A percentile compares a stretch with the other conserved stretches of the same genome.
phyloP scores from a whole-genome alignment of 2,797 vertebrate species.

The Alauda arvensis region DNA sequence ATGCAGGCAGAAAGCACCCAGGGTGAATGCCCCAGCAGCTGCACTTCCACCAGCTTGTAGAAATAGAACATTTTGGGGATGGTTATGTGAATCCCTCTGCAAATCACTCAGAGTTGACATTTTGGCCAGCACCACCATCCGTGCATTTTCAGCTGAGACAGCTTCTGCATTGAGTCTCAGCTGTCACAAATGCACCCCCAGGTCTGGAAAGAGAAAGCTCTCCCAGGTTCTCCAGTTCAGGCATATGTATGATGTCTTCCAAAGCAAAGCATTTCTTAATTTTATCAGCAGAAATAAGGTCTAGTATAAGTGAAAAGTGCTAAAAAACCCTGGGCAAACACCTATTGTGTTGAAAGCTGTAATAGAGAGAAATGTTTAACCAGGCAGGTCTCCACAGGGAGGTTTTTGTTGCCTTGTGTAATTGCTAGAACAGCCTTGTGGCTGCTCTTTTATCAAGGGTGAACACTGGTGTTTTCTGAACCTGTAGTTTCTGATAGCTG shows the following conservation, averaged over 20 bases:
- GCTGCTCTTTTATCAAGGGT: background rate
- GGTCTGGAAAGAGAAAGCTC: background rate
- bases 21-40: background rate
- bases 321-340: background rate
- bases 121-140: rapidly evolving
- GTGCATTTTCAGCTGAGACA: background rate
- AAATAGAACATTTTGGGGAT: background rate
- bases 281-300: background rate
- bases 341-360: background rate
- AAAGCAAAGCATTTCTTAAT: background rate
- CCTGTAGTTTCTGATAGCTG: background rate
- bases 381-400: background rate
- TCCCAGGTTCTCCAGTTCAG: background rate
- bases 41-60: background rate
- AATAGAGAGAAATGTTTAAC: background rate
- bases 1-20: background rate
- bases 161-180: background rate
- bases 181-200: background rate
- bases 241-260: background rate
- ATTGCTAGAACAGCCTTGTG: background rate
- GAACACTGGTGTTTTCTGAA: background rate
- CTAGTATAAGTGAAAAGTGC: background rate
- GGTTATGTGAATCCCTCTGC: rapidly evolving
- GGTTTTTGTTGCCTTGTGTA: background rate
- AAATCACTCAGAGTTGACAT: background rate